Evolutionary conservation across 2,888 invertebrate genomes (phyloP).

Genomic region (Cephonodes hylas): DNA sequence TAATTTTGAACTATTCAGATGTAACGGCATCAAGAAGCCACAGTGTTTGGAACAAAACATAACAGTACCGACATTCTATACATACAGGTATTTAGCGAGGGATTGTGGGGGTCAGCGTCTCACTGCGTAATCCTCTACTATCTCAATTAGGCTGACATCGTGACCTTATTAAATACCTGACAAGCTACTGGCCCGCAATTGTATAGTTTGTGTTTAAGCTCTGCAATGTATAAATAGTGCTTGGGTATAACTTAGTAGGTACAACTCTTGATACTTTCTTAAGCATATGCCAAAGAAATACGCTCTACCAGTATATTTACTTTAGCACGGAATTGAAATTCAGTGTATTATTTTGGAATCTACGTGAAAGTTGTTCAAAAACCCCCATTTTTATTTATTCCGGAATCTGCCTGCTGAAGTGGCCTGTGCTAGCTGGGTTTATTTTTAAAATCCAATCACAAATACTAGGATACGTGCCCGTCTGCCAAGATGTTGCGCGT

Average conservation of each 20-base stretch:
- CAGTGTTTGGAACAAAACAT: background rate
- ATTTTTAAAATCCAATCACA: constrained; percentile 10
- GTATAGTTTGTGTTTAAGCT: background rate
- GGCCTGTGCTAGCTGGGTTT: background rate
- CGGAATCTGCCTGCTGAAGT: background rate
- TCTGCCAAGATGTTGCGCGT: background rate
- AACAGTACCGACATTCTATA: background rate
- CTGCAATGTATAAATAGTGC: background rate
- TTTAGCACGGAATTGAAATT: background rate
- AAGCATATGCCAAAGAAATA: background rate
- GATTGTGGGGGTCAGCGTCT: background rate
- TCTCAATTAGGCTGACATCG: constrained; percentile 7
- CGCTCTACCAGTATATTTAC: background rate
- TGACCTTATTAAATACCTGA: constrained; percentile 5
- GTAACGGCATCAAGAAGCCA: background rate
- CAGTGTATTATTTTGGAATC: background rate
- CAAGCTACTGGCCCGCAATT: background rate
- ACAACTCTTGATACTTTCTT: background rate
- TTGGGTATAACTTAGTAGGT: background rate
- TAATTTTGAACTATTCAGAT: background rate
- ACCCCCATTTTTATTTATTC: constrained; percentile 1
- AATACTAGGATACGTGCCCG: constrained; percentile 5
- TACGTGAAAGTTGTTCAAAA: background rate
- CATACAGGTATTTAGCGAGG: background rate
- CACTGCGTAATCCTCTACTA: background rate